A percentile compares a stretch with the other conserved stretches of the same genome.
Conservation (phyloP, 1,140 invertebrate genomes). For the Meteorus sp. region DNA sequence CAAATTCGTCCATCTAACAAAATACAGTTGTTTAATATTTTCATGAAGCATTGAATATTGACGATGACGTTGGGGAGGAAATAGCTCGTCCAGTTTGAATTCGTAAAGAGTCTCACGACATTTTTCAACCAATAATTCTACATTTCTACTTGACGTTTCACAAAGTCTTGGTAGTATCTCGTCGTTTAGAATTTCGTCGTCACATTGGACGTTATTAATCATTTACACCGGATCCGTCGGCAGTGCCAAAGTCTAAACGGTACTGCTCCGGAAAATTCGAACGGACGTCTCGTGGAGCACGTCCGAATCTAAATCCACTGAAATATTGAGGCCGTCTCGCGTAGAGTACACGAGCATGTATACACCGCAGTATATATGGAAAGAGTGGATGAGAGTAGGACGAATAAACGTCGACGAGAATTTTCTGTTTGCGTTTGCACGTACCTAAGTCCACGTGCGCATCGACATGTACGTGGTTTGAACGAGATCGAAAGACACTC, state of each 20-base stretch:
- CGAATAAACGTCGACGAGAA: neutral
- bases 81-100: conserved; percentile 10
- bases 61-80: neutral
- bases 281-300: conserved; percentile 19
- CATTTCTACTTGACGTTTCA: neutral
- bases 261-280: conserved; percentile 20
- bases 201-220: conserved; percentile 26
- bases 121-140: conserved; percentile 25
- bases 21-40: neutral
- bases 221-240: conserved; percentile 30
- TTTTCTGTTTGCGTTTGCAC: neutral
- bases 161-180: conserved; percentile 24
- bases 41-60: conserved; percentile 5
- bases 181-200: conserved; percentile 12
- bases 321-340: conserved; percentile 24
- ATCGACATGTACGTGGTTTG: neutral
- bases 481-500: neutral
- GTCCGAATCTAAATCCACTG: conserved; percentile 28
- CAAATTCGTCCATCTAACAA: neutral
- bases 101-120: conserved; percentile 8
- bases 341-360: conserved; percentile 9
- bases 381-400: neutral
- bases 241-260: conserved; percentile 20
- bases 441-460: neutral
- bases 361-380: neutral